Evolutionary conservation across 1,140 invertebrate species (phyloP), one percentile per base, ranked within the genome.

Genomic region (Drosophila navojoa): DNA sequence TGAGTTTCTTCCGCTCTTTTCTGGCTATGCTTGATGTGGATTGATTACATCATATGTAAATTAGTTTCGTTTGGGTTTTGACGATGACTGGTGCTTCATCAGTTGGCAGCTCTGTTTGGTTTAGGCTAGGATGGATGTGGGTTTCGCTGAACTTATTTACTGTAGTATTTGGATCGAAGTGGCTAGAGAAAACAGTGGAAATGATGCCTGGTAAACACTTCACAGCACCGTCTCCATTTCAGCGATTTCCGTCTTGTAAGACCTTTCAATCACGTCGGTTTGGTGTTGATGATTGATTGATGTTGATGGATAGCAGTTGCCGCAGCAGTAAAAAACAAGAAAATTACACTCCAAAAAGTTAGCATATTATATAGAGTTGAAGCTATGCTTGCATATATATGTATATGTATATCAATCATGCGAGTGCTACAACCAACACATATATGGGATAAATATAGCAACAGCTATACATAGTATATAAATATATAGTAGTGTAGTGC

Each of bases 151-250:
- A 62, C 67, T 74, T 70, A 22, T 32, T 19, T 53, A 42, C 55
- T 60, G n/a, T 29, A 57, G 47, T 38, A 58, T 52, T 62, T 62
- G 64, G 11, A 49, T 49, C 9, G 19, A 49, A 27, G 45, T 63
- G 58, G 44, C 44, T 25, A 45, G 38, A 15, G 52, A 47, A 53
- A 52, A 15, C 25, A 53, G 35, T 60, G 47, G 6, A 47, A 55
- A 61, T 63, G 54, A 45, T 22, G 19, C 19, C 22, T 11, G 71
- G 42, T 45, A 62, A 63, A 61, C 73, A 60, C 75, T 89, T 97
- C 96, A 97, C 94, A 97, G 96, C 94, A 97, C 96, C 90, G 96
- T 97, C 94, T 97, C 96, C 94, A 97, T 97, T 94, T 97, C 96
- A 87, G 96, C 96, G 74, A 96, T 95, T 93, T 96, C 95, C 76